These are phyloP conservation scores for Scaptomyza reducta DNA, from an alignment of 2,888 invertebrate genomes.

Conservation along the genomic window DNA sequence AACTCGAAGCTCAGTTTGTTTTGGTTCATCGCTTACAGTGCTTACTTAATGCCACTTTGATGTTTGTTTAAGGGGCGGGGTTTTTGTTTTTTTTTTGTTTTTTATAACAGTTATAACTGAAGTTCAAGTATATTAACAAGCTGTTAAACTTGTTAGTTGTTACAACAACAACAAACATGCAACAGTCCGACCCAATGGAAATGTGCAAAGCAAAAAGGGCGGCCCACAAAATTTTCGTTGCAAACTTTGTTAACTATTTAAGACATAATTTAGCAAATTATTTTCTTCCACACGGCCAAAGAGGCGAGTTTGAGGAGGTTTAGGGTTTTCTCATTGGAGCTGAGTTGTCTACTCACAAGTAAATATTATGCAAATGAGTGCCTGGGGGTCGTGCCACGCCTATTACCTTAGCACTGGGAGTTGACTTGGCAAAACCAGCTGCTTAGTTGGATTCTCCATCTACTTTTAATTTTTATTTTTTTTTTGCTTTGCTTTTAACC, in stretches of 20 bases:
- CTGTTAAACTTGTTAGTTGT: constrained; percentile 41
- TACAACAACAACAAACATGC: constrained; percentile 31
- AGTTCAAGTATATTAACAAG: constrained; percentile 55
- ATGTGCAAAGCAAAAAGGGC: constrained; percentile 35
- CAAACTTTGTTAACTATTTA: constrained; percentile 77
- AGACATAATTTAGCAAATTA: constrained; percentile 79
- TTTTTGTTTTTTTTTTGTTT: not conserved
- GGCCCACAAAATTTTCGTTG: constrained; percentile 49
- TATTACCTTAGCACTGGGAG: constrained; percentile 20
- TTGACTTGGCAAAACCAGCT: constrained; percentile 32
- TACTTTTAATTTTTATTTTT: not conserved
- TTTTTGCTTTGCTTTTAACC: constrained; percentile 2
- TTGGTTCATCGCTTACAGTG: constrained; percentile 49
- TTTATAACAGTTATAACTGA: constrained; percentile 30
- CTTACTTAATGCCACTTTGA: constrained; percentile 50
- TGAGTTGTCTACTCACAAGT: constrained; percentile 49
- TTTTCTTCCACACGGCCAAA: constrained; percentile 62
- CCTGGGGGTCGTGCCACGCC: constrained; percentile 43
- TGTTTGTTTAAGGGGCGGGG: constrained; percentile 18
- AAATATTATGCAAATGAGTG: constrained; percentile 78
- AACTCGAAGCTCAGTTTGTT: constrained; percentile 22
- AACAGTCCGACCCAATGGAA: constrained; percentile 18
- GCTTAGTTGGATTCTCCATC: constrained; percentile 28
- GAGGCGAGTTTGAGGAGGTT: constrained; percentile 1
- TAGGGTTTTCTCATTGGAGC: not conserved